A percentile compares a stretch with the other conserved stretches of the same genome.
Evolutionary conservation across 2,888 invertebrate species (phyloP).

Genomic region (Campoletis raptor): DNA sequence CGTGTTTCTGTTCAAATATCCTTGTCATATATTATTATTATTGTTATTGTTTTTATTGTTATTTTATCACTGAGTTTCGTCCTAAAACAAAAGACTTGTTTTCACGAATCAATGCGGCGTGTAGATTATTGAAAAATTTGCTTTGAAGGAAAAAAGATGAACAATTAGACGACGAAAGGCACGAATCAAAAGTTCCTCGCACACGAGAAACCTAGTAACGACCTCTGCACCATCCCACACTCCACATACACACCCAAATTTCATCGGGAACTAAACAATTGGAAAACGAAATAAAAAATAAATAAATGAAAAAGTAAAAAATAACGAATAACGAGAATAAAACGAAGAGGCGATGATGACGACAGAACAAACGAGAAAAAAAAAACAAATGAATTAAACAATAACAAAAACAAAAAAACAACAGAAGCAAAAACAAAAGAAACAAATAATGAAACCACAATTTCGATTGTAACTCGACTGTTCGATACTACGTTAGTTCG

Average conservation of each 20-base stretch:
- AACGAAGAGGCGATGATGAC: constrained; percentile 26
- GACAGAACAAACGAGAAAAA: constrained; percentile 49
- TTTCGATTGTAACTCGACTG: constrained; percentile 80
- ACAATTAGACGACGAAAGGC: constrained; percentile 27
- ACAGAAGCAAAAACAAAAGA: constrained; percentile 50
- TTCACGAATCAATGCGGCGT: background rate
- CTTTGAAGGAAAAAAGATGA: background rate
- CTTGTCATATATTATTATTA: background rate
- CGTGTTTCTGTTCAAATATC: background rate
- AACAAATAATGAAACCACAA: constrained; percentile 74
- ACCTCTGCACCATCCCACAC: constrained; percentile 27
- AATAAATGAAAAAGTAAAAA: constrained; percentile 15
- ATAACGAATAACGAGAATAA: constrained; percentile 2
- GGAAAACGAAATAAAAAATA: constrained; percentile 28
- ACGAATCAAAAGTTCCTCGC: background rate
- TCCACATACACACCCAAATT: constrained; percentile 37
- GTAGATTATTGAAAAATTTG: background rate
- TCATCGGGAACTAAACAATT: constrained; percentile 15
- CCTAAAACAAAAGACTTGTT: background rate
- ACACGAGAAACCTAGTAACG: constrained; percentile 7
- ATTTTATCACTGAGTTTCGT: background rate
- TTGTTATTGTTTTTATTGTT: background rate
- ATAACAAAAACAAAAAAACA: constrained; percentile 31
- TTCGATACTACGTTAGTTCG: constrained; percentile 79
- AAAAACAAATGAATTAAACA: constrained; percentile 46